These are phyloP conservation scores for Mesocentrotus franciscanus DNA, from an alignment of 53 echinoderm and acorn worm species.

Conservation along the genomic window DNA sequence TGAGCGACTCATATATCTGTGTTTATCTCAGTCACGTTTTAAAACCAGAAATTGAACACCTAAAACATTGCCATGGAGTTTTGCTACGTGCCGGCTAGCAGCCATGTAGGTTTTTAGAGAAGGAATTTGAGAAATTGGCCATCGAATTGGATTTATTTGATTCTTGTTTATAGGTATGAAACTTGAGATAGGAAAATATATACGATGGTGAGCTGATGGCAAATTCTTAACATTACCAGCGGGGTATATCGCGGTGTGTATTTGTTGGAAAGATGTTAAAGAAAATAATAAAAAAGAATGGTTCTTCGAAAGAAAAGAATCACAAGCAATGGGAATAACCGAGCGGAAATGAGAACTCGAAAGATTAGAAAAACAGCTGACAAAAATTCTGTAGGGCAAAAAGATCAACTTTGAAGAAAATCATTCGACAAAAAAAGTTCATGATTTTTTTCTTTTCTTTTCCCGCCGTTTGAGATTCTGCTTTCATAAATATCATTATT, in stretches of 20 bases:
- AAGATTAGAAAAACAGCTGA: not conserved
- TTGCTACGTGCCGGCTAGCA: not conserved
- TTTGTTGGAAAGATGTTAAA: not conserved
- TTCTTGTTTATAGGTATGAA: slow-evolving; percentile 16
- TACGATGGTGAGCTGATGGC: not conserved
- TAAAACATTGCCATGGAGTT: slow-evolving; percentile 21
- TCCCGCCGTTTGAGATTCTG: not conserved
- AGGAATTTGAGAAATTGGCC: slow-evolving; percentile 29
- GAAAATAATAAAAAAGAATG: not conserved
- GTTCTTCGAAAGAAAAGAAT: not conserved
- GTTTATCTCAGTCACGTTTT: not conserved
- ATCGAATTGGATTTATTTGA: slow-evolving; percentile 32
- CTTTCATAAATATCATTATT: too few species aligned
- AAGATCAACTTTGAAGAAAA: not conserved
- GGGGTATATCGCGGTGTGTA: not conserved
- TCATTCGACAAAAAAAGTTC: too few species aligned
- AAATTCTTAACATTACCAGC: slow-evolving; percentile 22
- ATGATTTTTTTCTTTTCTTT: not conserved
- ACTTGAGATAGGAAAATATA: slow-evolving; percentile 5
- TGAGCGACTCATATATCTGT: slow-evolving; percentile 10
- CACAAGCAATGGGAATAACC: not conserved
- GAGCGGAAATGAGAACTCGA: not conserved
- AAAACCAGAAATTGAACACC: slow-evolving; percentile 18
- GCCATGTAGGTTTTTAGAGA: not conserved
- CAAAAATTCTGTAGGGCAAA: not conserved